These are phyloP conservation scores for Globia sparganii DNA, from an alignment of 2,888 invertebrate genomes.

Conservation along the genomic window DNA sequence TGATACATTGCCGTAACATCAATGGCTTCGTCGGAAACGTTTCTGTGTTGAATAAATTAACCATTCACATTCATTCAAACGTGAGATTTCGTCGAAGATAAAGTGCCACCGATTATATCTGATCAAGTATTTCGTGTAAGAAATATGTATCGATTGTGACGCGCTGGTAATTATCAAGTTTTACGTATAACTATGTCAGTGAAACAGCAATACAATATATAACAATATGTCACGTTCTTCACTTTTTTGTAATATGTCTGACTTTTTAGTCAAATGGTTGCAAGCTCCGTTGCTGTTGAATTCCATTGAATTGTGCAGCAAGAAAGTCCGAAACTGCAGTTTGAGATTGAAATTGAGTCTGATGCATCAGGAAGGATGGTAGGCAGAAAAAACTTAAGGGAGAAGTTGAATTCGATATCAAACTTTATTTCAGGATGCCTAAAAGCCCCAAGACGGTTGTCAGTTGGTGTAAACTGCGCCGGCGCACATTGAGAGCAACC, in stretches of 20 bases:
- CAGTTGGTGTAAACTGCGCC: conserved; percentile 12
- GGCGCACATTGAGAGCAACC: conserved; percentile 28
- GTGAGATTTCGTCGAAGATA: conserved; percentile 63
- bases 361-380: background rate
- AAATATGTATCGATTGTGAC: conserved; percentile 57
- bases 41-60: conserved; percentile 67
- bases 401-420: background rate
- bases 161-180: conserved; percentile 21
- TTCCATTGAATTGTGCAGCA: background rate
- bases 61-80: conserved; percentile 67
- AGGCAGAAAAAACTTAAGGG: background rate
- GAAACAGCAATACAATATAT: conserved; percentile 12
- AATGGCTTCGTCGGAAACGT: conserved; percentile 68
- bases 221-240: conserved; percentile 27
- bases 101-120: conserved; percentile 61
- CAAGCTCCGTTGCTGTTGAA: background rate
- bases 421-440: background rate
- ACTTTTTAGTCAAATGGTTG: conserved; percentile 4
- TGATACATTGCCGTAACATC: conserved; percentile 60
- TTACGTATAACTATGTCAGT: conserved; percentile 13
- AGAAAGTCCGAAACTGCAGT: background rate
- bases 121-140: conserved; percentile 56
- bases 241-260: conserved; percentile 24
- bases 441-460: conserved; percentile 10
- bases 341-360: background rate